Evolutionary conservation across 2,888 invertebrate species (phyloP).

Genomic region (Ceramica pisi): DNA sequence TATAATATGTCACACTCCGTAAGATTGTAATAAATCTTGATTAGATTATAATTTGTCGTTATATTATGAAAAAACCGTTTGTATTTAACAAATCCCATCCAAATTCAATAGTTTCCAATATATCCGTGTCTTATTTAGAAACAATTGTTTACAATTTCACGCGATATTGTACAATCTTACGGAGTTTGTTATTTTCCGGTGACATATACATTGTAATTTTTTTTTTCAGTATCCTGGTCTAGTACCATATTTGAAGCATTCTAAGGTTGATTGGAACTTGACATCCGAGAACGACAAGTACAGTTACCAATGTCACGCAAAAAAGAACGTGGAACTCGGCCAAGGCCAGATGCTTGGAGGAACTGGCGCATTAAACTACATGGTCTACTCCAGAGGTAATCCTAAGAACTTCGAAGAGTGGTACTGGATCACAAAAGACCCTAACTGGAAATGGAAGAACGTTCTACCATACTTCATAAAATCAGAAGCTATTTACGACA

Average conservation of each 20-base stretch:
- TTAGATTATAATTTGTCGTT: too few relatives aligned
- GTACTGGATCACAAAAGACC: constrained; percentile 41
- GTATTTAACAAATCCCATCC: too few relatives aligned
- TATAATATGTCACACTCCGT: too few relatives aligned
- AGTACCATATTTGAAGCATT: constrained; percentile 19
- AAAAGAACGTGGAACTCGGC: constrained; percentile 3
- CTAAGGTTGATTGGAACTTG: constrained; percentile 48
- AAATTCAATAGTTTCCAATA: too few relatives aligned
- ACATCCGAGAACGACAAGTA: constrained; percentile 34
- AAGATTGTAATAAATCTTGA: too few relatives aligned
- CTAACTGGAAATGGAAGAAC: constrained; percentile 50
- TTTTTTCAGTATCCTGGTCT: constrained; percentile 47
- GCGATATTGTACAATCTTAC: too few relatives aligned
- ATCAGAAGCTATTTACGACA: constrained; percentile 49
- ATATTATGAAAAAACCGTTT: too few relatives aligned
- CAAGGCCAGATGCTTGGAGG: constrained; percentile 57
- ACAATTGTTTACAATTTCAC: too few relatives aligned
- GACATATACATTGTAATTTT: too few relatives aligned
- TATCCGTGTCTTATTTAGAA: too few relatives aligned
- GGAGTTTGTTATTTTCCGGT: too few relatives aligned
- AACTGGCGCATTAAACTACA: constrained; percentile 37
- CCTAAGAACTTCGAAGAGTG: constrained; percentile 44
- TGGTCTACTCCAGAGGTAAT: constrained; percentile 54
- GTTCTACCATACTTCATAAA: constrained; percentile 57
- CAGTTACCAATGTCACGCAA: constrained; percentile 28